Base-by-base conservation (phyloP, 2,797 vertebrate genomes). In the Epinephelus coioides region DNA sequence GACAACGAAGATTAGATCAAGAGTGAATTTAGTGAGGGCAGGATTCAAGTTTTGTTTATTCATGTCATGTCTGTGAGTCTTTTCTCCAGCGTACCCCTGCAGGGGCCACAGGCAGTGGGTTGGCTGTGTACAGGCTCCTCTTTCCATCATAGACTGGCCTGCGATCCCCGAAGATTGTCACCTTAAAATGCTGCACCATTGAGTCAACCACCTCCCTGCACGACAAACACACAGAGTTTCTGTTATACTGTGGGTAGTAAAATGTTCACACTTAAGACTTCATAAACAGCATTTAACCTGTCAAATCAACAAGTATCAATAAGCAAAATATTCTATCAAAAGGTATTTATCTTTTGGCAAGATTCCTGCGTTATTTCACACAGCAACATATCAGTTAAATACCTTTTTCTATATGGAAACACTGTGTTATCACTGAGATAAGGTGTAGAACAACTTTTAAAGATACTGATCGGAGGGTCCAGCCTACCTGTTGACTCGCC, bases 121-220 rank as follows among this genome's bases (percentile, higher is more conserved):
- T 98, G 88, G 98, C 98, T 81, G 98, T 99, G 90, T 99, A 99
- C 82, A 99, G 96, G 92, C 97, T 99, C 95, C 91, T 98, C 95
- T 99, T 99, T 80, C 98, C 98, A 97, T 99, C 98, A 82, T 99
- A 99, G 83, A 99, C 98, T 10, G 98, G 98, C 92, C 96, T 96
- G 71, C 97, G 96, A 94, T 99, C 98, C 91, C 98, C 98, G 95
- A 99, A 99, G 96, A 99, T 99, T 65, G 97, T 99, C 92, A 99
- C 98, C 96, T 99, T 99, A 95, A 99, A 99, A 96, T 99, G 98
- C 93, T 99, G 97, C 93, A 99, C 98, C 98, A 99, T 99, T 34
- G 98, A 98, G 93, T 99, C 98, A 88, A 99, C 98, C 91, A 99
- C 98, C 85, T 99, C 98, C 95, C 98, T 99, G 89, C 13, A 78